phyloP scores from a whole-genome alignment of 2,113 vertebrate genomes.

The Caranx ignobilis region DNA sequence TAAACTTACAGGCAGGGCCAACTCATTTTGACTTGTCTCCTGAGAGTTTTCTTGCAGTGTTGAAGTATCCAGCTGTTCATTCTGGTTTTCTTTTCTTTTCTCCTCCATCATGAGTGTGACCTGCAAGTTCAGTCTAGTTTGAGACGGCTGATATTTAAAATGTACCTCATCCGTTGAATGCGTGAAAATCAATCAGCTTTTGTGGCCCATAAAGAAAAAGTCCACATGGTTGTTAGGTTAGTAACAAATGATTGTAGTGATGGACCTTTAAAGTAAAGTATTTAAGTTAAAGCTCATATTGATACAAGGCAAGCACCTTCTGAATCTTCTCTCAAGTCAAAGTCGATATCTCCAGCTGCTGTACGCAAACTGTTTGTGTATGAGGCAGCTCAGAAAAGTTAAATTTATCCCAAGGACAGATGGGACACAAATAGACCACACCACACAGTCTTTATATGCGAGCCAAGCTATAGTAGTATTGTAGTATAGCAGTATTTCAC shows the following conservation, averaged over 20 bases:
- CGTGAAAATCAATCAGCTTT: neutral
- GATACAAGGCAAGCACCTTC: neutral
- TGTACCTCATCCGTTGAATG: neutral
- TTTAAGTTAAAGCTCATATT: neutral
- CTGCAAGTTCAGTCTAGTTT: slow-evolving; percentile 65
- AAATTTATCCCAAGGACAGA: slow-evolving; percentile 80
- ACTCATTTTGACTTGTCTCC: slow-evolving; percentile 84
- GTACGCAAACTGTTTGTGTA: slow-evolving; percentile 19
- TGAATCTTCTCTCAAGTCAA: slow-evolving; percentile 25
- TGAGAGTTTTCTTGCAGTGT: slow-evolving; percentile 83
- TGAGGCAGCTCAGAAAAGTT: slow-evolving; percentile 60
- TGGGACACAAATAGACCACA: slow-evolving; percentile 46
- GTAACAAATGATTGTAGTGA: neutral
- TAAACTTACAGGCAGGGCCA: slow-evolving; percentile 85
- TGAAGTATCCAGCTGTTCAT: slow-evolving; percentile 75
- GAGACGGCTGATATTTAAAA: slow-evolving; percentile 30
- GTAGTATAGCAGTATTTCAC: neutral
- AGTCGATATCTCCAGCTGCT: slow-evolving; percentile 14
- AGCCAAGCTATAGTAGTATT: neutral
- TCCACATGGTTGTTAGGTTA: neutral
- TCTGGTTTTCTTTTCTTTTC: slow-evolving; percentile 62
- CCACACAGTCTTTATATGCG: slow-evolving; percentile 13
- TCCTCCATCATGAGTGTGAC: slow-evolving; percentile 69
- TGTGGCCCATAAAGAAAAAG: neutral
- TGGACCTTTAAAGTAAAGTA: neutral